Evolutionary conservation across 2,888 invertebrate species (phyloP).

Genomic region (Drosophila mulleri): DNA sequence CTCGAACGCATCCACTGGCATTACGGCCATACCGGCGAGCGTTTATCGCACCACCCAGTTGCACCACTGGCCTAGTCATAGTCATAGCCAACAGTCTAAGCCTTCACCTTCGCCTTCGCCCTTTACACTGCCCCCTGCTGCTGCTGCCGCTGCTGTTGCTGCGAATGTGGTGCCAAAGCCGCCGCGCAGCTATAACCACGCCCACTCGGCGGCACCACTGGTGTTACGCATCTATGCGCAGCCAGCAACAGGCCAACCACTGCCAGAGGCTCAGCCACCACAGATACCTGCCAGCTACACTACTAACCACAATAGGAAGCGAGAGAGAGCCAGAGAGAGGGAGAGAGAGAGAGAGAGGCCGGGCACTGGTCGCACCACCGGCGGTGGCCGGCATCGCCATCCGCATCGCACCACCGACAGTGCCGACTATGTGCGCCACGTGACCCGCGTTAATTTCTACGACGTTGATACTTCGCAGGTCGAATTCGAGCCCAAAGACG

Average conservation of each 20-base stretch:
- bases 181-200: slow-evolving; percentile 70
- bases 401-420: slow-evolving; percentile 16
- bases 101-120: slow-evolving; percentile 9
- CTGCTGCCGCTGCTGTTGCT: slow-evolving; percentile 20
- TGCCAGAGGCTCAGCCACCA: slow-evolving; percentile 25
- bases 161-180: slow-evolving; percentile 83
- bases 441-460: slow-evolving; percentile 86
- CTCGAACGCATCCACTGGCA: slow-evolving; percentile 83
- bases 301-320: slow-evolving; percentile 10
- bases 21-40: slow-evolving; percentile 82
- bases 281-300: slow-evolving; percentile 25
- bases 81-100: slow-evolving; percentile 56
- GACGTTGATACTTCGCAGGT: slow-evolving; percentile 86
- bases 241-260: slow-evolving; percentile 16
- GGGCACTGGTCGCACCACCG: not conserved
- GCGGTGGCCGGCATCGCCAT: not conserved
- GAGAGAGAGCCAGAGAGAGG: not conserved
- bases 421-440: slow-evolving; percentile 84
- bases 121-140: slow-evolving; percentile 12
- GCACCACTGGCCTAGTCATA: slow-evolving; percentile 70
- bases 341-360: not conserved
- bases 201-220: slow-evolving; percentile 35
- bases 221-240: slow-evolving; percentile 62
- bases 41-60: slow-evolving; percentile 39
- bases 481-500: slow-evolving; percentile 87